phyloP scores from a whole-genome alignment of 2,888 invertebrate species.

The Nomada flava region DNA sequence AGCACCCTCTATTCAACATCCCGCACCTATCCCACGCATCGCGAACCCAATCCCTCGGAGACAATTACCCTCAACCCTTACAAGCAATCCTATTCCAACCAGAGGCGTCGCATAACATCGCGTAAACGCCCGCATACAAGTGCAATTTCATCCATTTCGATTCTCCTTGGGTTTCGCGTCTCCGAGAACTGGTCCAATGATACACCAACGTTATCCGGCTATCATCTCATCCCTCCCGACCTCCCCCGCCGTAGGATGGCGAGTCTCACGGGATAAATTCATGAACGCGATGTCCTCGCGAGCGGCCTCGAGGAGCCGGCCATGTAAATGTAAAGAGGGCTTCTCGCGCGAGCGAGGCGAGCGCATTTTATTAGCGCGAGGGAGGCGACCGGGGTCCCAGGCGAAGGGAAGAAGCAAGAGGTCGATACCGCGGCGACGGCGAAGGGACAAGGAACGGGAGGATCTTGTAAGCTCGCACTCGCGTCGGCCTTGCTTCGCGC shows the following conservation, averaged over 20 bases:
- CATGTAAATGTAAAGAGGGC: constrained; percentile 74
- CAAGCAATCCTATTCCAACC: no score
- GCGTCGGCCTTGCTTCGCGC: constrained; percentile 70
- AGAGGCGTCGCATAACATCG: no score
- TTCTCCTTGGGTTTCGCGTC: constrained; percentile 26
- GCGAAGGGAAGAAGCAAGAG: constrained; percentile 60
- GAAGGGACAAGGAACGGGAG: constrained; percentile 36
- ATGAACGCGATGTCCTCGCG: constrained; percentile 73
- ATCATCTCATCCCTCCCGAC: constrained; percentile 36
- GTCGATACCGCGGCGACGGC: constrained; percentile 44
- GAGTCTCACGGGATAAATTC: constrained; percentile 68
- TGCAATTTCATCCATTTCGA: constrained; percentile 13
- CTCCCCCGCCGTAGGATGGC: constrained; percentile 3
- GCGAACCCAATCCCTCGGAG: no score
- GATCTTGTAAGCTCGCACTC: constrained; percentile 72
- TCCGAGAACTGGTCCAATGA: constrained; percentile 70
- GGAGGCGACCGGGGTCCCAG: constrained; percentile 20
- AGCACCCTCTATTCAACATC: no score
- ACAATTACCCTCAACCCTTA: no score
- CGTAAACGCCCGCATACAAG: neutral
- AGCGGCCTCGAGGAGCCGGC: constrained; percentile 68
- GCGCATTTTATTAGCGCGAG: constrained; percentile 67
- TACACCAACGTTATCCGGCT: constrained; percentile 62
- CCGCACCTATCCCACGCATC: no score
- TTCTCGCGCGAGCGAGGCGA: constrained; percentile 57